Conservation (phyloP, 2,888 invertebrate species). For the Penaeus monodon region DNA sequence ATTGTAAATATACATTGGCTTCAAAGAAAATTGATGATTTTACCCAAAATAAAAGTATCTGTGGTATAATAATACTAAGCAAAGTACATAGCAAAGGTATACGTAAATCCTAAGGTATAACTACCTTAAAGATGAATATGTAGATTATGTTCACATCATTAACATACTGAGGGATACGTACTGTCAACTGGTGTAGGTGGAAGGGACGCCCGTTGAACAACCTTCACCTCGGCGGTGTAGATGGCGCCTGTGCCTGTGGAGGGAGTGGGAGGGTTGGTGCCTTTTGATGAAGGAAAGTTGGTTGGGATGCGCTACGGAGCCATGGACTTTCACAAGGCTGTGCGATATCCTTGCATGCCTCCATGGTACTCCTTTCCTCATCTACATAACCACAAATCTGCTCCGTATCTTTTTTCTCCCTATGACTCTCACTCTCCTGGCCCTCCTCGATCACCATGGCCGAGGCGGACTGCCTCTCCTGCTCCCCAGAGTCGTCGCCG, state of each 20-base stretch:
- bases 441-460: neutral
- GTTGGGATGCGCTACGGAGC: constrained; percentile 31
- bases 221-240: constrained; percentile 61
- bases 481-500: neutral
- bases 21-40: no score
- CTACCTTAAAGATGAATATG: no score
- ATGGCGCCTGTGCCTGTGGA: constrained; percentile 48
- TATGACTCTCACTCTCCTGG: neutral
- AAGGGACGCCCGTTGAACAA: constrained; percentile 57
- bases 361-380: constrained; percentile 8
- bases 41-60: no score
- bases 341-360: neutral
- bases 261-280: constrained; percentile 50
- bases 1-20: neutral
- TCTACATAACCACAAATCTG: neutral
- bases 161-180: neutral
- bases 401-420: constrained; percentile 5
- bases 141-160: neutral
- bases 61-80: neutral
- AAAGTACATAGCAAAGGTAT: no score
- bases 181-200: constrained; percentile 56
- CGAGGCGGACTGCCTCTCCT: neutral
- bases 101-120: no score
- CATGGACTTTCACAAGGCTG: constrained; percentile 19
- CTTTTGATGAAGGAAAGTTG: constrained; percentile 33